phyloP scores from a whole-genome alignment of 2,888 invertebrate species.

The Melolontha melolontha region DNA sequence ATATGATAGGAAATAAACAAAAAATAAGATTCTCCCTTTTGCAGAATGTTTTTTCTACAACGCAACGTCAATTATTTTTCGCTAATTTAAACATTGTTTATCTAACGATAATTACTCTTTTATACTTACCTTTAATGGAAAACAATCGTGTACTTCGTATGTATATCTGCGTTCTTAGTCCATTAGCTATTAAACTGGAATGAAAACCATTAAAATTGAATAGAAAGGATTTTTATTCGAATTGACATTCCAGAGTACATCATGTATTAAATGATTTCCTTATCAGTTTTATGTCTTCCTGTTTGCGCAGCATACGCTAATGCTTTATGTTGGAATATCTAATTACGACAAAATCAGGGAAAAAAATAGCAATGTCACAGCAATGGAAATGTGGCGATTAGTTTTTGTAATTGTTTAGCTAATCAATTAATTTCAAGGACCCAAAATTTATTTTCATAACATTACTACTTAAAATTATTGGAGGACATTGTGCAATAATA shows the following conservation, averaged over 20 bases:
- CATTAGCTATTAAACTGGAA: constrained; percentile 7
- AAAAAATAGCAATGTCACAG: constrained; percentile 6
- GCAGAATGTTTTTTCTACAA: not conserved
- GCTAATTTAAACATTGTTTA: not conserved
- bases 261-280: constrained; percentile 40
- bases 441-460: not conserved
- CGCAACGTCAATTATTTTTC: not conserved
- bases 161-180: not conserved
- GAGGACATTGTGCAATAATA: no score
- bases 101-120: not conserved
- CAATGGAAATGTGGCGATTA: constrained; percentile 3
- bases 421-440: not conserved
- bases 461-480: no score
- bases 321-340: not conserved
- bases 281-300: constrained; percentile 43
- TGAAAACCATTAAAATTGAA: constrained; percentile 16
- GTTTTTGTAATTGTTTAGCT: not conserved
- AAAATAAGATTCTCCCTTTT: no score
- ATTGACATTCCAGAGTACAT: constrained; percentile 34
- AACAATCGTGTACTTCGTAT: constrained; percentile 21
- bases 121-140: constrained; percentile 20
- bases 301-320: constrained; percentile 14
- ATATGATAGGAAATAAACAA: no score
- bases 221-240: constrained; percentile 3
- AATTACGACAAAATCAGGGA: constrained; percentile 24